Base-by-base conservation (phyloP, 2,797 vertebrate genomes). In the Todus mexicanus region DNA sequence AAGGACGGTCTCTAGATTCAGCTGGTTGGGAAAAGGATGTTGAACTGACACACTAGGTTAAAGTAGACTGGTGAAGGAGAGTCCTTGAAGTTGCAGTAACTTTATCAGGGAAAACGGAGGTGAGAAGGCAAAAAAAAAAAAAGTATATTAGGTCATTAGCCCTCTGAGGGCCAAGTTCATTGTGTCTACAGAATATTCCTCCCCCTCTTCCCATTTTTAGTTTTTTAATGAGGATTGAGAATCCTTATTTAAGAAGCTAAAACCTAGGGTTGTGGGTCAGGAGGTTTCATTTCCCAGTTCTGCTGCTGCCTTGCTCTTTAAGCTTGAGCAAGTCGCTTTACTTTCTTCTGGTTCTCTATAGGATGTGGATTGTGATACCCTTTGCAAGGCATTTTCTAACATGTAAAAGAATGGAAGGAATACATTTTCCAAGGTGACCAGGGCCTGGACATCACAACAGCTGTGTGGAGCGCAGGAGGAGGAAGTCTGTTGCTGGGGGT, bases 191-290 rank as follows among this genome's bases (percentile, higher is more conserved):
- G 66, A 82, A 83, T 90, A 78, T 56, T 92, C 43, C 38, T 88
- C 26, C 35, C 25, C 38, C 38, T 60, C 33, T 53, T 89, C 78
- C 25, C 61, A 68, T 84, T 89, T 92, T 76, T 59, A 84, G 21
- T 33, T 87, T 88, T 89, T 93, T 95, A 93, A 89, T 93, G 73
- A 89, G 73, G 56, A 83, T 92, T 81, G 70, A 89, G 47, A 81
- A 82, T 75, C 69, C 29, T 82, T 92, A 66, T 81, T 89, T 77
- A 81, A 93, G 92, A 80, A 89, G 23, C 33, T 69, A 75, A 93
- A 92, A 90, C 81, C 27, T 73, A 29, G 45, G 16, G 53, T 81
- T 77, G 38, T 71, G 35, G 74, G 47, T 83, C 65, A 80, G 59
- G 31, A 90, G 26, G 75, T 84, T 95, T 89, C 31, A 56, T 84